phyloP scores from a whole-genome alignment of 1,140 invertebrate species.

The Leptinotarsa texana region DNA sequence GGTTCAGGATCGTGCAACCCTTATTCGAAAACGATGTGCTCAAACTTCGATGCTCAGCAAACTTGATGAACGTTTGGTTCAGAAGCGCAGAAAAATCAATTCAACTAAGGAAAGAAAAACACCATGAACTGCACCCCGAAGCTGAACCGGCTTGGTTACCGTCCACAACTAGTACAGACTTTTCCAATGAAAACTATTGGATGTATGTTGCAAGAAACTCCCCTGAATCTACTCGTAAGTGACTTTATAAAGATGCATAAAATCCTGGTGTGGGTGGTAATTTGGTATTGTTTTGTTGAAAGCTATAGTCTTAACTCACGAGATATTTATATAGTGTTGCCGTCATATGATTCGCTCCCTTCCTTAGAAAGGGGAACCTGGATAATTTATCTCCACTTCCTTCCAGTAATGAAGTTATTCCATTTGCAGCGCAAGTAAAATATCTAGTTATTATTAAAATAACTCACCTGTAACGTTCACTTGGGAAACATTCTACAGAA shows the following conservation, averaged over 20 bases:
- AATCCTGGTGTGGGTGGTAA: too few species aligned
- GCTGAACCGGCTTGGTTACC: slow-evolving; percentile 10
- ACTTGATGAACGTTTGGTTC: slow-evolving; percentile 63
- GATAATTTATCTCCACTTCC: too few species aligned
- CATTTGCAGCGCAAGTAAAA: too few species aligned
- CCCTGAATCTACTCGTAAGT: slow-evolving; percentile 16
- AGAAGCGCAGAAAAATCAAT: slow-evolving; percentile 63
- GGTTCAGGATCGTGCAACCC: slow-evolving; percentile 47
- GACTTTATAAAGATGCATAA: neutral
- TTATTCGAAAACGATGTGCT: slow-evolving; percentile 59
- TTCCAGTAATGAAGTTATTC: too few species aligned
- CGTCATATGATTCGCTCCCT: too few species aligned
- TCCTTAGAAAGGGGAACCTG: too few species aligned
- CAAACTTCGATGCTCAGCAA: slow-evolving; percentile 63
- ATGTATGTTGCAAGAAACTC: slow-evolving; percentile 15
- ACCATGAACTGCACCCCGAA: slow-evolving; percentile 15
- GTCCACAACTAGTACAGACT: slow-evolving; percentile 15
- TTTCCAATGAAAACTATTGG: slow-evolving; percentile 18
- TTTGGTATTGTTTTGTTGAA: too few species aligned
- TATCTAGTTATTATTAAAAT: too few species aligned
- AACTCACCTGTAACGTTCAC: too few species aligned
- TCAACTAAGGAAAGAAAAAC: slow-evolving; percentile 56
- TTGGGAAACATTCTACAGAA: too few species aligned
- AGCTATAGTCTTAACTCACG: too few species aligned
- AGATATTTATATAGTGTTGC: too few species aligned